A percentile compares a stretch with the other conserved stretches of the same genome.
Conservation (phyloP, 92 coral and sea anemone species). For the Epizoanthus rinbou region DNA sequence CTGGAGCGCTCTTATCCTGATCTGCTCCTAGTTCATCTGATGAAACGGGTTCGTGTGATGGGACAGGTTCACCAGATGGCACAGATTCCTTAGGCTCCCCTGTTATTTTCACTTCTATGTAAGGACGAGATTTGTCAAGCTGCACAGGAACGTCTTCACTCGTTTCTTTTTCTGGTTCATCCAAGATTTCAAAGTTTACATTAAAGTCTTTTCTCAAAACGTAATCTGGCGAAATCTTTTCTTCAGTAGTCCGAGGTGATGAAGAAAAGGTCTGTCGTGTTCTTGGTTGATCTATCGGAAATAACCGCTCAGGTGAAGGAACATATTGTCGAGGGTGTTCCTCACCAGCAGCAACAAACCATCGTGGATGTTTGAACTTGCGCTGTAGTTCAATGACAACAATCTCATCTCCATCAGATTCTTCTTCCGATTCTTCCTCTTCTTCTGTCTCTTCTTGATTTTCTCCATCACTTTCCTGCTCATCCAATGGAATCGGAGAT, state of each 20-base stretch:
- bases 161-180: slow-evolving; percentile 8
- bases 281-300: slow-evolving; percentile 7
- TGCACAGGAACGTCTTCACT: too few relatives aligned
- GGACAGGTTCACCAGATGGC: too few relatives aligned
- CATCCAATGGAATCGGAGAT: neutral
- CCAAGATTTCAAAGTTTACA: slow-evolving; percentile 17
- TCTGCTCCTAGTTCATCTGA: slow-evolving; percentile 9
- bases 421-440: slow-evolving; percentile 14
- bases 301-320: slow-evolving; percentile 9
- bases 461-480: neutral
- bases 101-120: too few relatives aligned
- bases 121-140: too few relatives aligned
- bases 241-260: neutral
- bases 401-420: slow-evolving; percentile 1
- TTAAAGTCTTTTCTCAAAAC: neutral
- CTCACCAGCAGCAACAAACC: slow-evolving; percentile 15
- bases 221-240: neutral
- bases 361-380: slow-evolving; percentile 8
- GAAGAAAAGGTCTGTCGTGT: neutral
- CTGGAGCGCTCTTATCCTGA: slow-evolving; percentile 15
- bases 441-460: neutral
- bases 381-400: slow-evolving; percentile 8
- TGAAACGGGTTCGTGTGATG: too few relatives aligned
- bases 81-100: too few relatives aligned
- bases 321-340: neutral